Evolutionary conservation across 2,113 vertebrate genomes (phyloP), one percentile per base, ranked within the genome.

Genomic region (Sceloporus undulatus): DNA sequence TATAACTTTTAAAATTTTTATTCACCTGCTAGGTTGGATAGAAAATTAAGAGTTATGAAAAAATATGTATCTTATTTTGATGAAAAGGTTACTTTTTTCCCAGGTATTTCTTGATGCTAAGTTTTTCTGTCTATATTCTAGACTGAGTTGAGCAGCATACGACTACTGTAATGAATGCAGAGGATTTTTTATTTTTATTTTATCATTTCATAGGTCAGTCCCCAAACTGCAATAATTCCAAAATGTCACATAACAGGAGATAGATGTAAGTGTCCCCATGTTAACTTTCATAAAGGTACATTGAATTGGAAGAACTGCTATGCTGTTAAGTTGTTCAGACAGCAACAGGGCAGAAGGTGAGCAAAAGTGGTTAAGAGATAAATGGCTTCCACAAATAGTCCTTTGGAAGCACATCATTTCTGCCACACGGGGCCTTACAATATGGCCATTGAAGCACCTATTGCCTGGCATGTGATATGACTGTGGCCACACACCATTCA

Each of bases 171-270:
- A 76, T 79, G 38, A 40, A 54, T 88, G 87, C 29, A 80, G 16
- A 78, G 84, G 48, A 0, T 18, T 91, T 85, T 91, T 79, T 87
- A 19, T 70, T 89, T 74, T 82, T 1, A 7, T 71, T 77, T 77
- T 48, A 85, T 48, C 8, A 80, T 74, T 66, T 68, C 84, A 93
- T 91, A 92, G 74, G 82, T 92, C 85, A 88, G 87, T 92, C 92
- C 42, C 76, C 56, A 88, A 93, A 66, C n/a, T 38, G 6, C 62
- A 83, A 40, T 73, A 79, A 84, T 66, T 87, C 40, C 59, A 59
- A 94, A 95, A 92, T 89, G n/a, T 88, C 87, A 90, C 56, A 42
- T 83, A 90, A 71, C 29, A 81, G 70, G 14, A 81, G 87, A 89
- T 48, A 29, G 11, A 91, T 92, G 48, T 9, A 87, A 88, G 66